Percentiles rank a stretch among this genome's conserved stretches.
phyloP scores from a whole-genome alignment of 1,140 invertebrate species.

The Leucophenga varia region DNA sequence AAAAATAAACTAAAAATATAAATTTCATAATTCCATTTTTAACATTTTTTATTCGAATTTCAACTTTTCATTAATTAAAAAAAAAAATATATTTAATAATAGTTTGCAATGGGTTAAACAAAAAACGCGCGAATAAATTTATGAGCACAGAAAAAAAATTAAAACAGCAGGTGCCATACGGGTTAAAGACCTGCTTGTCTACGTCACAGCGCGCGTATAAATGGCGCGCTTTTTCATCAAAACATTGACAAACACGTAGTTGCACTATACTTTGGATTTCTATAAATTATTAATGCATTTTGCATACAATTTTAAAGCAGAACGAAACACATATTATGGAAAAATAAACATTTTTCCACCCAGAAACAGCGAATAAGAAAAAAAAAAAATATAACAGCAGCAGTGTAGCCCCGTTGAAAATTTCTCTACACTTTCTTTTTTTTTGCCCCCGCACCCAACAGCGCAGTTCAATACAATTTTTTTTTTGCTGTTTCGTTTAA shows the following conservation, averaged over 20 bases:
- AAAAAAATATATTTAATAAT: conserved; percentile 30
- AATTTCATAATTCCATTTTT: conserved; percentile 3
- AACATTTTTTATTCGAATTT: too few species aligned
- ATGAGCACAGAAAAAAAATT: conserved; percentile 21
- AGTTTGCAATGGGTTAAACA: conserved; percentile 39
- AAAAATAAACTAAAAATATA: conserved; percentile 42
- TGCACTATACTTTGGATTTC: conserved; percentile 4
- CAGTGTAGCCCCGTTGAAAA: conserved; percentile 40
- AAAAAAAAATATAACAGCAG: conserved; percentile 28
- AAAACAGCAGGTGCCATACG: conserved; percentile 18
- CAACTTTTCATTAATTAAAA: too few species aligned
- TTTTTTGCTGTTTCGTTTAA: too few species aligned
- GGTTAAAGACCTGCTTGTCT: conserved; percentile 20
- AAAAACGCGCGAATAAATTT: conserved; percentile 21
- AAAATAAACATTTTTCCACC: too few species aligned
- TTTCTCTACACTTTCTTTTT: conserved; percentile 55
- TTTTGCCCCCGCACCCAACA: conserved; percentile 27
- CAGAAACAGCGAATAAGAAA: too few species aligned
- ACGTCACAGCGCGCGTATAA: conserved; percentile 45
- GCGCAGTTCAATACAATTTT: conserved; percentile 20
- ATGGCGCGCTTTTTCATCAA: conserved; percentile 50
- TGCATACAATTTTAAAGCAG: too few species aligned
- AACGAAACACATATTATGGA: too few species aligned
- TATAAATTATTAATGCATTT: too few species aligned
- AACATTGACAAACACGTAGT: conserved; percentile 22